Percentiles rank a stretch among this genome's conserved stretches.
These are phyloP conservation scores for Euplagia quadripunctaria DNA, from an alignment of 2,888 invertebrate species.

Conservation along the genomic window DNA sequence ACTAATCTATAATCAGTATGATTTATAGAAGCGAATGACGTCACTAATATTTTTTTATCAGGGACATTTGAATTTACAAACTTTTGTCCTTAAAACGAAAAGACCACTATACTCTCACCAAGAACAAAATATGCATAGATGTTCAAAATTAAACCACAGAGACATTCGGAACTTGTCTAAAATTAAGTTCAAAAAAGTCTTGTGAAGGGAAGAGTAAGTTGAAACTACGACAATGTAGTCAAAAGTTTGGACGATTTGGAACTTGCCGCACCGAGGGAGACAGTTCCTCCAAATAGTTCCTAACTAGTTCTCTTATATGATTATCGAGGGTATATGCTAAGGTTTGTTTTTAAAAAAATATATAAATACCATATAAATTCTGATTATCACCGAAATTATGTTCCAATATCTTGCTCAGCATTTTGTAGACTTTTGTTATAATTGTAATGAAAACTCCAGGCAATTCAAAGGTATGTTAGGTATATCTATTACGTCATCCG, in stretches of 20 bases:
- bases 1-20: too few species aligned
- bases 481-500: too few species aligned
- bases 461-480: too few species aligned
- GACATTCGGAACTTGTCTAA: background rate
- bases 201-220: background rate
- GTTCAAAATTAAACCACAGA: slow-evolving; percentile 8
- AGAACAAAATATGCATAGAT: background rate
- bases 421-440: too few species aligned
- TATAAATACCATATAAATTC: too few species aligned
- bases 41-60: background rate
- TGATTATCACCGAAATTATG: too few species aligned
- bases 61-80: background rate
- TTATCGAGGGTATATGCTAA: slow-evolving; percentile 8
- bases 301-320: slow-evolving; percentile 21
- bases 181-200: slow-evolving; percentile 18
- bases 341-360: background rate
- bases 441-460: too few species aligned
- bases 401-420: too few species aligned
- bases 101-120: too few species aligned
- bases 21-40: too few species aligned
- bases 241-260: slow-evolving; percentile 38
- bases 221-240: slow-evolving; percentile 39
- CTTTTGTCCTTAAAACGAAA: background rate
- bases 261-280: slow-evolving; percentile 26
- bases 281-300: slow-evolving; percentile 26